Percentiles rank a stretch among this genome's conserved stretches.
Conservation (phyloP, 1,140 invertebrate genomes). For the Drosophila nasuta region DNA sequence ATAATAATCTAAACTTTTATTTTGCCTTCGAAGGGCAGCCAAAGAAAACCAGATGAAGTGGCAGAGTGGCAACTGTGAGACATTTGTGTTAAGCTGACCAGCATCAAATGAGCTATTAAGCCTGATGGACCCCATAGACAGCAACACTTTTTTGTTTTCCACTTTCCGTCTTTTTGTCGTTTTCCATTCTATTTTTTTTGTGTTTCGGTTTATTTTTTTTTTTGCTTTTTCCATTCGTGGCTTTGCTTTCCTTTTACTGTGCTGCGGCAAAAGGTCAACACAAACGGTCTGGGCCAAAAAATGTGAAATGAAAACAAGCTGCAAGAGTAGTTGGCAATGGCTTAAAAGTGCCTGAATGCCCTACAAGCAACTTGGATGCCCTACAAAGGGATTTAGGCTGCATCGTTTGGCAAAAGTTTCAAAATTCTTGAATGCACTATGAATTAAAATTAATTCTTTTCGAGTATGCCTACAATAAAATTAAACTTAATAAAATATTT, state of each 20-base stretch:
- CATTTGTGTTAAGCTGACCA: conserved; percentile 41
- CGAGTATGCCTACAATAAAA: too few species aligned
- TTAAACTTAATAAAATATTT: too few species aligned
- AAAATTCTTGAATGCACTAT: too few species aligned
- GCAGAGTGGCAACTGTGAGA: background rate
- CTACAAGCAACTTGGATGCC: background rate
- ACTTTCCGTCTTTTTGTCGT: background rate
- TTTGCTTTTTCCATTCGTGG: background rate
- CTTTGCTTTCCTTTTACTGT: conserved; percentile 7
- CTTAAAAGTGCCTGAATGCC: background rate
- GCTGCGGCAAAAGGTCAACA: conserved; percentile 28
- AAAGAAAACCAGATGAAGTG: background rate
- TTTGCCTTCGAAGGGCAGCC: background rate
- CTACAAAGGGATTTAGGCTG: background rate
- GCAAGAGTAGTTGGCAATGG: background rate
- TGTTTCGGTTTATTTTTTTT: background rate
- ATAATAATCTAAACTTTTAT: conserved; percentile 55
- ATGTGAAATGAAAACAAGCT: conserved; percentile 24
- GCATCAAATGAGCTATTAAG: conserved; percentile 67
- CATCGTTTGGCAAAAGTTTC: too few species aligned
- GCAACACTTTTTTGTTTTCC: conserved; percentile 22
- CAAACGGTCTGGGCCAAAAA: conserved; percentile 20
- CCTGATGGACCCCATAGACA: conserved; percentile 27
- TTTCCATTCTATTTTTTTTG: background rate
- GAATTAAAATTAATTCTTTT: too few species aligned